A percentile compares a stretch with the other conserved stretches of the same genome.
Conservation (phyloP, 2,113 vertebrate species). For the Pachyramphus minor region DNA sequence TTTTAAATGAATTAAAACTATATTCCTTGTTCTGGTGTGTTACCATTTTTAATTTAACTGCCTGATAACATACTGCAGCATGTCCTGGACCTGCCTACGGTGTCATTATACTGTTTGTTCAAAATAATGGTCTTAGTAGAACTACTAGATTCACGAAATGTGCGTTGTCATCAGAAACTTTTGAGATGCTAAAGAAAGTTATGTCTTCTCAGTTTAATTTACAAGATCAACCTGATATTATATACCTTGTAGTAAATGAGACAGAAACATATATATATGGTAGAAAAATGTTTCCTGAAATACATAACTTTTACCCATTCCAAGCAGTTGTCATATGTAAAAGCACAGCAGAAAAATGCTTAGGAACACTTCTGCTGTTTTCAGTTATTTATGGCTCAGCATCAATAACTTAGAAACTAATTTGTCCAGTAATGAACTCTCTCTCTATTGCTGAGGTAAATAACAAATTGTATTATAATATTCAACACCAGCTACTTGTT, state of each 20-base stretch:
- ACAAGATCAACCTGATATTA: neutral
- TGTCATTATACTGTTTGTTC: neutral
- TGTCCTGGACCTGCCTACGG: neutral
- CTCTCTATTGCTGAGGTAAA: conserved; percentile 48
- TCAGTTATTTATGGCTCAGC: conserved; percentile 48
- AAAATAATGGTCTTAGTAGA: neutral
- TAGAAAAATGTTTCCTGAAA: neutral
- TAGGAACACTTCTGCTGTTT: conserved; percentile 34
- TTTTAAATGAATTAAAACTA: neutral
- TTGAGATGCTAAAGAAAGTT: neutral
- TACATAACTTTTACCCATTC: neutral
- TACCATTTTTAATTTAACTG: neutral
- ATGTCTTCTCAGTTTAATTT: neutral
- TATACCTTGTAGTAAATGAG: neutral
- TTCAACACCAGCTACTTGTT: conserved; percentile 49
- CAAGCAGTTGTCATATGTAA: conserved; percentile 6
- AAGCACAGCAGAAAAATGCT: conserved; percentile 37
- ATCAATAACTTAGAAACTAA: conserved; percentile 66
- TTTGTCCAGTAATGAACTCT: conserved; percentile 69
- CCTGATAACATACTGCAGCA: neutral
- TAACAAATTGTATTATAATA: conserved; percentile 33
- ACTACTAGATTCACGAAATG: neutral
- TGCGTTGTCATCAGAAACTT: neutral
- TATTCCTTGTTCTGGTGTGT: neutral
- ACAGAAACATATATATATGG: neutral